A percentile compares a stretch with the other conserved stretches of the same genome.
Conservation (phyloP, 2,888 invertebrate species). For the Heliconius ethilla region DNA sequence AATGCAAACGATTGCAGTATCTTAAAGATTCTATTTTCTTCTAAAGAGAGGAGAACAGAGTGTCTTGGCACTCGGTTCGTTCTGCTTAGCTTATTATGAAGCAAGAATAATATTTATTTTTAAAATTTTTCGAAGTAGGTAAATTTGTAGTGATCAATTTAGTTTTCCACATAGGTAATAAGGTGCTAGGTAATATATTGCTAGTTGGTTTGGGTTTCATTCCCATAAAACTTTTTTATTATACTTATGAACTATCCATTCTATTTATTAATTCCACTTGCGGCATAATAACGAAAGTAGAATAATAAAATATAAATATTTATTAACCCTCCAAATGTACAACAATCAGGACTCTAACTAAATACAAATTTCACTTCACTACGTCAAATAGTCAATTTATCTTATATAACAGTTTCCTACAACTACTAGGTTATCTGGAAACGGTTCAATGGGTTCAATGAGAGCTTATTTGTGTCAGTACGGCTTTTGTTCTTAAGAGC, state of each 20-base stretch:
- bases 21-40: not conserved
- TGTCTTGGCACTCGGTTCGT: not conserved
- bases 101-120: too few species aligned
- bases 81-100: too few species aligned
- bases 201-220: too few species aligned
- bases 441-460: slow-evolving; percentile 43
- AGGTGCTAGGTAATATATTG: too few species aligned
- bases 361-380: slow-evolving; percentile 7
- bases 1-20: not conserved
- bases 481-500: slow-evolving; percentile 44
- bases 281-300: too few species aligned
- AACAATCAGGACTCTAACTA: not conserved
- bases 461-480: slow-evolving; percentile 40
- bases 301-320: too few species aligned
- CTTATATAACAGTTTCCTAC: slow-evolving; percentile 37
- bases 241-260: too few species aligned
- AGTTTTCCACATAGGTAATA: too few species aligned
- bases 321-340: not conserved
- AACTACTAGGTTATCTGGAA: slow-evolving; percentile 36
- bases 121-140: too few species aligned
- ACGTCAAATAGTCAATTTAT: slow-evolving; percentile 24
- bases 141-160: too few species aligned
- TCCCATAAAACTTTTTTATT: too few species aligned
- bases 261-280: too few species aligned
- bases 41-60: not conserved